A percentile compares a stretch with the other conserved stretches of the same genome.
Evolutionary conservation across 23 tunicate species (phyloP).

Genomic region (Botrylloides violaceus): DNA sequence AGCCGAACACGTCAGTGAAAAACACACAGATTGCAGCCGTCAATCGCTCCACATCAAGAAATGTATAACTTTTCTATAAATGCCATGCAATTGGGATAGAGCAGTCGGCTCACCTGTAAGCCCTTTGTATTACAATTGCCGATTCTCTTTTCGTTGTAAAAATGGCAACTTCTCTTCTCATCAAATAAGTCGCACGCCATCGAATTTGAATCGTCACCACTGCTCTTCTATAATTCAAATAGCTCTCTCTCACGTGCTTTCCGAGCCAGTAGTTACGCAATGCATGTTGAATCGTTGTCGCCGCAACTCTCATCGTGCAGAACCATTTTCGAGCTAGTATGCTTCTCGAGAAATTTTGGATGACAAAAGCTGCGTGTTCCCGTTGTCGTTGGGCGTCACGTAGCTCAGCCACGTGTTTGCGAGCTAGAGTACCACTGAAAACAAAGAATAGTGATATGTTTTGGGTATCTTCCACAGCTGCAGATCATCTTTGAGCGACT

Average conservation of each 20-base stretch:
- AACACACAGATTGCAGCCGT: background rate
- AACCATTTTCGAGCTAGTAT: background rate
- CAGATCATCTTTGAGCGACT: no score
- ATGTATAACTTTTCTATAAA: background rate
- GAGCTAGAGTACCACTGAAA: slow-evolving; percentile 7
- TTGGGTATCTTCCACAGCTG: no score
- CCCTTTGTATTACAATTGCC: slow-evolving; percentile 16
- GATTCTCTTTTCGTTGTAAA: slow-evolving; percentile 15
- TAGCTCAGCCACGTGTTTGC: background rate
- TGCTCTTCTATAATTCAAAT: slow-evolving; percentile 1
- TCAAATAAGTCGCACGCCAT: slow-evolving; percentile 20
- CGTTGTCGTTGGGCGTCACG: background rate
- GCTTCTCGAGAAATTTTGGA: slow-evolving; percentile 22
- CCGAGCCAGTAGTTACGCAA: background rate
- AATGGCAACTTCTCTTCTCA: slow-evolving; percentile 13
- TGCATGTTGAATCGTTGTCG: background rate
- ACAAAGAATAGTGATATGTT: no score
- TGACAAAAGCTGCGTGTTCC: background rate
- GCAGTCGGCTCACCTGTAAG: background rate
- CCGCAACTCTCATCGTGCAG: background rate
- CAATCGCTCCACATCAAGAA: background rate
- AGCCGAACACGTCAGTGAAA: background rate
- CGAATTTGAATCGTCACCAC: background rate
- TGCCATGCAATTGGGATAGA: no score
- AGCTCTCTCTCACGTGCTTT: background rate